These are phyloP conservation scores for Meteorus colon DNA, from an alignment of 2,888 invertebrate genomes.

Conservation along the genomic window DNA sequence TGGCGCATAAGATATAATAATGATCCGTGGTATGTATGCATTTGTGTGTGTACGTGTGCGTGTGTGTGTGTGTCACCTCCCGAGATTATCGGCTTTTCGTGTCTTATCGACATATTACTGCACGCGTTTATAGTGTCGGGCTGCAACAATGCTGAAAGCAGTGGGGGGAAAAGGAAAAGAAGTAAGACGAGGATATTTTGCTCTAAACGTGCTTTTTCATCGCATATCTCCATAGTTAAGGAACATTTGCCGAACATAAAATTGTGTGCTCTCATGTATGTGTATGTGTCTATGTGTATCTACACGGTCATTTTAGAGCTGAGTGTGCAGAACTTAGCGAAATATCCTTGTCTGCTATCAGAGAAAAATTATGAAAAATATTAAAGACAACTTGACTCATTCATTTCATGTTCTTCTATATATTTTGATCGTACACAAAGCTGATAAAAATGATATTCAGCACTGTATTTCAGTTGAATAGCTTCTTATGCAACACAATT, in stretches of 20 bases:
- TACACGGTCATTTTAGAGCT: too few relatives aligned
- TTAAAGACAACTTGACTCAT: too few relatives aligned
- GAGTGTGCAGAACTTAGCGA: too few relatives aligned
- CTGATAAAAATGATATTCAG: too few relatives aligned
- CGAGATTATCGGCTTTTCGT: constrained; percentile 57
- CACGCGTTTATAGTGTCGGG: neutral
- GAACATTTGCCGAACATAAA: constrained; percentile 7
- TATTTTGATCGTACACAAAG: too few relatives aligned
- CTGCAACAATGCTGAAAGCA: constrained; percentile 7
- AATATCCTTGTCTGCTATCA: too few relatives aligned
- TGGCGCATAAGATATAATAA: constrained; percentile 3
- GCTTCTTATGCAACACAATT: too few relatives aligned
- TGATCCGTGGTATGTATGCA: neutral
- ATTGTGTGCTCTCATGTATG: neutral
- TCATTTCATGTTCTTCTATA: too few relatives aligned
- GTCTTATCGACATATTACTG: constrained; percentile 58
- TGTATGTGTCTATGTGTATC: neutral
- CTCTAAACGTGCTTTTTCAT: neutral
- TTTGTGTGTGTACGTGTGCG: neutral
- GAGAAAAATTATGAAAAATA: too few relatives aligned
- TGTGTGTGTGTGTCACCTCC: neutral
- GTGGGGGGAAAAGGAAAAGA: neutral
- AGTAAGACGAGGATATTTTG: neutral
- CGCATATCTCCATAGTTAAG: constrained; percentile 5
- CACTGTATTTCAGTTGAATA: too few relatives aligned